These are phyloP conservation scores for Masticophis lateralis DNA, from an alignment of 2,797 vertebrate species.

Conservation along the genomic window DNA sequence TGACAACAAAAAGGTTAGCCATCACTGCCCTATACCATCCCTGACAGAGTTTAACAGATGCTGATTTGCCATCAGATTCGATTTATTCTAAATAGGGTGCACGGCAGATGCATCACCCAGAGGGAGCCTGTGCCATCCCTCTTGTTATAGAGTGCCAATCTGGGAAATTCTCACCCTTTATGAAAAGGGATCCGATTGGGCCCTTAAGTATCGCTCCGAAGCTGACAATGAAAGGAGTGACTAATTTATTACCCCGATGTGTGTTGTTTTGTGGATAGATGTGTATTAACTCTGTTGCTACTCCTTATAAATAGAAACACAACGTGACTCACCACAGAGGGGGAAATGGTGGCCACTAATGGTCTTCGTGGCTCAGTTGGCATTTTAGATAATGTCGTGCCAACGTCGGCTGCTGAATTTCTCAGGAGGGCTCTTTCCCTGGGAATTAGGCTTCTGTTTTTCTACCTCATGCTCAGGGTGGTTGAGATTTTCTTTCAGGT, in stretches of 20 bases:
- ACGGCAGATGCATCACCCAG: neutral
- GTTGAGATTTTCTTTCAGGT: neutral
- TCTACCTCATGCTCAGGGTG: neutral
- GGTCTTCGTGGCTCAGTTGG: neutral
- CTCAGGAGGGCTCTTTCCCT: neutral
- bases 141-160: neutral
- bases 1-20: too few relatives aligned
- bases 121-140: neutral
- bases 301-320: neutral
- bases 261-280: neutral
- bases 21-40: too few relatives aligned
- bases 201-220: neutral
- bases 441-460: neutral
- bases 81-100: too few relatives aligned
- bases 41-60: too few relatives aligned
- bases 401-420: neutral
- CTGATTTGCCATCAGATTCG: neutral
- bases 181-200: neutral
- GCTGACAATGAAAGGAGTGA: neutral
- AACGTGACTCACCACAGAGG: neutral
- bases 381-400: neutral
- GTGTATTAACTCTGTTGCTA: neutral
- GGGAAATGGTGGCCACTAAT: neutral
- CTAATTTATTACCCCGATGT: neutral
- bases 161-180: neutral